phyloP scores from a whole-genome alignment of 1,140 invertebrate genomes.

The Branchinecta lynchi region DNA sequence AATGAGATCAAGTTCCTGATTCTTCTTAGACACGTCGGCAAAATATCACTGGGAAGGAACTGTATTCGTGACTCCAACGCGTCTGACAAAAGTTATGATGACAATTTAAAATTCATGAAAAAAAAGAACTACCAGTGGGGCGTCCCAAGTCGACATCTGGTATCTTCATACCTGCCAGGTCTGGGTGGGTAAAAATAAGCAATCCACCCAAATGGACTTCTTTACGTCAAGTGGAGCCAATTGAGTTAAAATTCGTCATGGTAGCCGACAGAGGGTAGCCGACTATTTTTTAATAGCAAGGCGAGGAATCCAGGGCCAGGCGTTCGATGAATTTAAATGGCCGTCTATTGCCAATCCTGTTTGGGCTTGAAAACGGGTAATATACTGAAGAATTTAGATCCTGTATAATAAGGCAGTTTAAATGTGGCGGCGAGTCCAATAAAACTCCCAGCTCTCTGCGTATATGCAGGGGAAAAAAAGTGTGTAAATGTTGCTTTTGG shows the following conservation, averaged over 20 bases:
- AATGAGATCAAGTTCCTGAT: too few relatives aligned
- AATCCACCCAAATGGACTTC: slow-evolving; percentile 7
- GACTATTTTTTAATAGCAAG: slow-evolving; percentile 3
- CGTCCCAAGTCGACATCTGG: background rate
- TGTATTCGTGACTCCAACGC: background rate
- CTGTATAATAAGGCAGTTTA: slow-evolving; percentile 9
- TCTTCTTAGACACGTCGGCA: too few relatives aligned
- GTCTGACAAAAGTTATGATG: background rate
- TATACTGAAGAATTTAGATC: slow-evolving; percentile 7
- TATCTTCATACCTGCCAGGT: background rate
- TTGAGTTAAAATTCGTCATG: slow-evolving; percentile 2
- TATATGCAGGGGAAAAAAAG: background rate
- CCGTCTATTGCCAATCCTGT: background rate
- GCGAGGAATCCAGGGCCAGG: background rate
- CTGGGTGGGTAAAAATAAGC: background rate
- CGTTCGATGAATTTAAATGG: background rate
- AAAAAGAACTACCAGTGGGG: slow-evolving; percentile 2
- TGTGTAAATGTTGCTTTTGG: too few relatives aligned
- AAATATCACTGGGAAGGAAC: too few relatives aligned
- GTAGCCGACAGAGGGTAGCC: background rate
- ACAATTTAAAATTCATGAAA: background rate
- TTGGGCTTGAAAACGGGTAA: background rate
- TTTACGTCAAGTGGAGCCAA: background rate
- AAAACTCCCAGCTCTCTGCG: background rate
- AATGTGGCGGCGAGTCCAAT: background rate